These are phyloP conservation scores for Dioctria rufipes DNA, from an alignment of 2,888 invertebrate species.

Conservation along the genomic window DNA sequence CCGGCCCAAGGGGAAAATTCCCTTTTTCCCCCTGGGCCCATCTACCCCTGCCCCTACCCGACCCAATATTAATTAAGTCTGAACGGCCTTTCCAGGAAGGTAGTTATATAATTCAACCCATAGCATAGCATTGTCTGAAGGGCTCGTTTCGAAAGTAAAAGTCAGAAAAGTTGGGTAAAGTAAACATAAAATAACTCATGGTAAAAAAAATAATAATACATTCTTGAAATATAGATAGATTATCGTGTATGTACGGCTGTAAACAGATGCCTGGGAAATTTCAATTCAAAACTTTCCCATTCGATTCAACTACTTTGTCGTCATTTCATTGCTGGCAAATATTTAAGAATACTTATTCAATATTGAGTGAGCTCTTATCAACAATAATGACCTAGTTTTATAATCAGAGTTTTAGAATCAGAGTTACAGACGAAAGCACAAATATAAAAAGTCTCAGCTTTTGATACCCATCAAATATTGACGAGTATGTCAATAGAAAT, in stretches of 20 bases:
- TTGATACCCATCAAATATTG: neutral
- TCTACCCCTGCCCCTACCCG: no score
- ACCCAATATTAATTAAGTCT: no score
- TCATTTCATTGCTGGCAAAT: neutral
- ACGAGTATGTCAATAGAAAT: neutral
- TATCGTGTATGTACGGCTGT: neutral
- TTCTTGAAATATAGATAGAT: neutral
- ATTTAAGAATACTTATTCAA: neutral
- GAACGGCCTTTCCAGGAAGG: no score
- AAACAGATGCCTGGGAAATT: neutral
- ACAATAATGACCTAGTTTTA: neutral
- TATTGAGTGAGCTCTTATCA: neutral
- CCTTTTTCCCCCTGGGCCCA: no score
- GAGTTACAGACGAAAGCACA: neutral
- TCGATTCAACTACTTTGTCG: neutral
- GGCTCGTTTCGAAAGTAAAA: no score
- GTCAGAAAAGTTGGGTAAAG: no score
- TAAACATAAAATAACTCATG: no score
- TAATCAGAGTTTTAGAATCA: neutral
- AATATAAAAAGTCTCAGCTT: neutral
- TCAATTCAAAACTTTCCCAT: neutral
- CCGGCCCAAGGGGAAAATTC: no score
- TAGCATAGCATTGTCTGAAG: neutral
- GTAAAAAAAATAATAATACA: neutral
- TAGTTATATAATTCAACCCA: no score